Evolutionary conservation across 2,113 vertebrate genomes (phyloP).

Genomic region (Grallaria varia): DNA sequence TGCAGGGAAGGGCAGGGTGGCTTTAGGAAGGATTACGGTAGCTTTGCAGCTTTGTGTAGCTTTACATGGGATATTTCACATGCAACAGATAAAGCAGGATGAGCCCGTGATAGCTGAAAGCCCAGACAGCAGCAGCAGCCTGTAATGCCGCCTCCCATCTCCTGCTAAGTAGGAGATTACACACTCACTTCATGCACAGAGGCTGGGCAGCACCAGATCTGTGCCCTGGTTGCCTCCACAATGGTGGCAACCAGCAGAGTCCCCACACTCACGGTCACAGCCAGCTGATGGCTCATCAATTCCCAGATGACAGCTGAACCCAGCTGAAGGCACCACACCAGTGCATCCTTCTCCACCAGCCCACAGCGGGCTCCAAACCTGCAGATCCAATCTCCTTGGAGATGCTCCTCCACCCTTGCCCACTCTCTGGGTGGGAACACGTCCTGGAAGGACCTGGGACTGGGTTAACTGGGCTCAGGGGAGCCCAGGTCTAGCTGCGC

Average conservation of each 20-base stretch:
- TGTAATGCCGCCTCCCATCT: not conserved
- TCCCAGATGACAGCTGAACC: not conserved
- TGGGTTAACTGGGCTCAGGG: not conserved
- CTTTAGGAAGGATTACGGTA: conserved; percentile 39
- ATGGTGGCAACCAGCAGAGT: not conserved
- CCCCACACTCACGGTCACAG: not conserved
- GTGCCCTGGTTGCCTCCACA: not conserved
- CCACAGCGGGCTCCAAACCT: not conserved
- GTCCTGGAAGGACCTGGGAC: not conserved
- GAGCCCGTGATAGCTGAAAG: not conserved
- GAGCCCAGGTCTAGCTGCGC: not conserved
- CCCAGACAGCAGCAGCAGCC: not conserved
- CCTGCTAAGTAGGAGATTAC: not conserved
- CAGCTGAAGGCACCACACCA: not conserved
- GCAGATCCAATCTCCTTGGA: not conserved
- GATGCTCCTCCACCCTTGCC: accelerated
- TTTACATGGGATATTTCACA: conserved; percentile 44
- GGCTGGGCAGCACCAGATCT: accelerated
- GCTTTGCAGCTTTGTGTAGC: conserved; percentile 61
- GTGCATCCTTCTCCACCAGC: accelerated
- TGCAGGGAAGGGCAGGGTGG: not conserved
- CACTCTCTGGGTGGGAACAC: accelerated
- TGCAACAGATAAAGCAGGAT: conserved; percentile 33
- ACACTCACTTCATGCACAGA: not conserved
- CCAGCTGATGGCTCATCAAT: not conserved